A percentile compares a stretch with the other conserved stretches of the same genome.
Conservation (phyloP, 2,888 invertebrate genomes). For the Drosophila formosana region DNA sequence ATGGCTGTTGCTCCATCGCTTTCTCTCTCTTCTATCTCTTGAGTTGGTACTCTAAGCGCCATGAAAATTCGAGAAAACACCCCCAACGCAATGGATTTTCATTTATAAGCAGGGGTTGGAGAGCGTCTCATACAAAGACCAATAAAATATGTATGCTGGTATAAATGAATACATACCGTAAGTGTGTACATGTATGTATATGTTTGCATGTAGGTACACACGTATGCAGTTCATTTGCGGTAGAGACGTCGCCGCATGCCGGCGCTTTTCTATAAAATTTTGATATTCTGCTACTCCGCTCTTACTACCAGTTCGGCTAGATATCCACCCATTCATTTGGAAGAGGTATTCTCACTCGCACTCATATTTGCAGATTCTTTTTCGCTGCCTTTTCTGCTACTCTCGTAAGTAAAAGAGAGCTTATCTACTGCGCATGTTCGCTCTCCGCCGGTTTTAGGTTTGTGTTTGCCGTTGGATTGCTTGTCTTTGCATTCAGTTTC, state of each 20-base stretch:
- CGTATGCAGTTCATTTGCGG: slow-evolving; percentile 52
- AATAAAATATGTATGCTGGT: slow-evolving; percentile 3
- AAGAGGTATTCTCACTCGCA: slow-evolving; percentile 39
- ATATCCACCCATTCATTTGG: slow-evolving; percentile 63
- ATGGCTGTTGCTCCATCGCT: slow-evolving; percentile 32
- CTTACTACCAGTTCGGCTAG: slow-evolving; percentile 29
- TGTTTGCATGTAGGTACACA: not conserved
- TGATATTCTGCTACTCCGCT: slow-evolving; percentile 46
- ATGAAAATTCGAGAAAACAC: slow-evolving; percentile 55
- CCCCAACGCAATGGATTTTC: slow-evolving; percentile 61
- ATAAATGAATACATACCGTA: not conserved
- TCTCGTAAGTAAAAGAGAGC: slow-evolving; percentile 6
- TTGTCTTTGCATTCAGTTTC: slow-evolving; percentile 63
- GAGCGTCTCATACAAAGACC: slow-evolving; percentile 18
- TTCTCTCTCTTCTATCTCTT: slow-evolving; percentile 39
- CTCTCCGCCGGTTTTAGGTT: slow-evolving; percentile 53
- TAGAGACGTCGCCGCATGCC: slow-evolving; percentile 53
- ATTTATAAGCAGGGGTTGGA: slow-evolving; percentile 45
- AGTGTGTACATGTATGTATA: too few species aligned
- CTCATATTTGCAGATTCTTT: slow-evolving; percentile 6
- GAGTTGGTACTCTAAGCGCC: slow-evolving; percentile 27
- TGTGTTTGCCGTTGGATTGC: slow-evolving; percentile 59
- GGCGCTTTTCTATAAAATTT: slow-evolving; percentile 65
- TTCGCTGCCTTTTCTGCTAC: slow-evolving; percentile 24
- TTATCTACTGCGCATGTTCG: slow-evolving; percentile 42